phyloP scores from a whole-genome alignment of 2,113 vertebrate genomes.

The Rissa tridactyla region DNA sequence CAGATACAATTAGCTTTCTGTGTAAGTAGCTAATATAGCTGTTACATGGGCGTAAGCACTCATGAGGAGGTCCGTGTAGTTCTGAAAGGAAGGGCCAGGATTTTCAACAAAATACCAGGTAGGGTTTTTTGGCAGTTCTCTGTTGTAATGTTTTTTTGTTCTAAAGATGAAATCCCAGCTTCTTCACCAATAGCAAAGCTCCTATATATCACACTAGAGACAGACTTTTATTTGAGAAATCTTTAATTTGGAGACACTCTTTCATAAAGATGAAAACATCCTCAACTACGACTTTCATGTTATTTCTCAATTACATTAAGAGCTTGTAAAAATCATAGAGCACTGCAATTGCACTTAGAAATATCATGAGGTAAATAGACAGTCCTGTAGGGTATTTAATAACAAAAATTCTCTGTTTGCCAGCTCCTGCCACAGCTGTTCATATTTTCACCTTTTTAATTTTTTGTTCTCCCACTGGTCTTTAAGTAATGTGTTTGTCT shows the following conservation, averaged over 20 bases:
- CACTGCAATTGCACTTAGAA: not conserved
- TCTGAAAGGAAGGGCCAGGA: not conserved
- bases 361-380: not conserved
- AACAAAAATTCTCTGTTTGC: not conserved
- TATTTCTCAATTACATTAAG: not conserved
- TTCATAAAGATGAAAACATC: not conserved
- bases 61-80: accelerated
- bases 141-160: not conserved
- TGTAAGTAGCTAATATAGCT: not conserved
- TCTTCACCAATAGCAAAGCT: not conserved
- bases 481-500: not conserved
- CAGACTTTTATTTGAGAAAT: not conserved
- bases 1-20: not conserved
- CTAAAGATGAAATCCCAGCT: not conserved
- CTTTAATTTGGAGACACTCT: not conserved
- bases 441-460: not conserved
- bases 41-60: not conserved
- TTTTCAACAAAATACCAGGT: not conserved
- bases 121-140: not conserved
- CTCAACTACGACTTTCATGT: not conserved
- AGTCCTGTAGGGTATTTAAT: not conserved
- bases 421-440: not conserved
- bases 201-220: not conserved
- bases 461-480: not conserved
- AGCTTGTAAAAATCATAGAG: not conserved